A percentile compares a stretch with the other conserved stretches of the same genome.
Evolutionary conservation across 64 coral and sea anemone species (phyloP).

Genomic region (Porites lutea): DNA sequence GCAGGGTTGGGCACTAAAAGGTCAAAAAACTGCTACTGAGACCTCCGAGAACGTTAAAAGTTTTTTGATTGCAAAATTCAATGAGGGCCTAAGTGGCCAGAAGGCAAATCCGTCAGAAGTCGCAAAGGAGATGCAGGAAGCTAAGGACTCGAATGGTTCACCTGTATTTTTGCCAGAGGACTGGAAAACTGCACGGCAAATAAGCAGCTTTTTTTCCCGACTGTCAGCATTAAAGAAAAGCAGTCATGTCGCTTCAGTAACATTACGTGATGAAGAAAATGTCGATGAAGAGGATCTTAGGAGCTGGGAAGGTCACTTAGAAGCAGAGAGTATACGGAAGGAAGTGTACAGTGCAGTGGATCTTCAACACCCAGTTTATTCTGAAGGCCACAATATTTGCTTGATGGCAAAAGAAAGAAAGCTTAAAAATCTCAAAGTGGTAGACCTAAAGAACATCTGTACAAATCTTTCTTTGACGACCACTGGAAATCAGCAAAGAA

Average conservation of each 20-base stretch:
- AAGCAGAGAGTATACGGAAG: background rate
- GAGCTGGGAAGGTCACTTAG: background rate
- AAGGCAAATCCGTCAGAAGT: conserved; percentile 40
- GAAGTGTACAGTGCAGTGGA: conserved; percentile 30
- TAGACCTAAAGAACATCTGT: conserved; percentile 47
- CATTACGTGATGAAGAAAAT: background rate
- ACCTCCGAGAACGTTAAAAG: background rate
- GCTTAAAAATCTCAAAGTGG: conserved; percentile 10
- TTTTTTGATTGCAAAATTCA: conserved; percentile 31
- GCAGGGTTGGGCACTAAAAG: conserved; percentile 3
- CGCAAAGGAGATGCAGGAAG: conserved; percentile 26
- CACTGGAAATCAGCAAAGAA: background rate
- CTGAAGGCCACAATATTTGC: conserved; percentile 34
- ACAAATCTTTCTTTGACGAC: background rate
- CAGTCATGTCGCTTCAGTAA: background rate
- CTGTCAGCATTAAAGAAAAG: conserved; percentile 28
- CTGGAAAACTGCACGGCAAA: conserved; percentile 49
- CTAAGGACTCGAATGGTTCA: background rate
- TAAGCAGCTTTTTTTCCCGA: conserved; percentile 52
- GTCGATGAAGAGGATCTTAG: conserved; percentile 25
- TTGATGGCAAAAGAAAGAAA: background rate
- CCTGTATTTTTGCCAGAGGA: conserved; percentile 35
- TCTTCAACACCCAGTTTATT: conserved; percentile 20
- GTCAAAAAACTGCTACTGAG: background rate
- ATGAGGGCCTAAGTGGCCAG: conserved; percentile 17